Evolutionary conservation across 1,140 invertebrate genomes (phyloP).

Genomic region (Lepidostoma basale): DNA sequence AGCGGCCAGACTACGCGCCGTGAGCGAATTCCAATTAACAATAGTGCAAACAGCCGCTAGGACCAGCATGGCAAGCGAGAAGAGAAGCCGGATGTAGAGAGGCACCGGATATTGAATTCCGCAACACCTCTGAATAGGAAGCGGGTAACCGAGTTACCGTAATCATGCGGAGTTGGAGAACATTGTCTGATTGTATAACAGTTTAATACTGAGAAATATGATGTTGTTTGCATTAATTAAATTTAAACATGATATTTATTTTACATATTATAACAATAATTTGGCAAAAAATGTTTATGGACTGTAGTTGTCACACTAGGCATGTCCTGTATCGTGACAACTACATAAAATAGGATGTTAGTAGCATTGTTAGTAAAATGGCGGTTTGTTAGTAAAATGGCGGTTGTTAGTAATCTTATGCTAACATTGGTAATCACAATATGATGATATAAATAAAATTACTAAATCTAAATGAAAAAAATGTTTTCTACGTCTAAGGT

Average conservation of each 20-base stretch:
- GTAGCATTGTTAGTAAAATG: no score
- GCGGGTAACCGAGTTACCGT: slow-evolving; percentile 41
- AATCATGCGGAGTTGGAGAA: not conserved
- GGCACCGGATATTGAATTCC: slow-evolving; percentile 44
- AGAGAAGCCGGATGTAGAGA: not conserved
- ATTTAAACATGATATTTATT: not conserved
- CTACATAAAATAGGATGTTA: no score
- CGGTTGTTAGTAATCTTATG: no score
- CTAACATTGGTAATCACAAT: no score
- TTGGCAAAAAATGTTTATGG: no score
- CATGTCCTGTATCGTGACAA: no score
- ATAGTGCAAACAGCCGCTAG: slow-evolving; percentile 12
- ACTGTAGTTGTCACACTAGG: no score
- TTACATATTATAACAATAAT: no score
- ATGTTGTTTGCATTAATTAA: not conserved
- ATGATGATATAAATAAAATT: no score
- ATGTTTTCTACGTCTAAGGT: no score
- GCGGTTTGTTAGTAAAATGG: no score
- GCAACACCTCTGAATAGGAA: slow-evolving; percentile 33
- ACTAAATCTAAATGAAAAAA: no score
- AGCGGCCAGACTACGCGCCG: not conserved
- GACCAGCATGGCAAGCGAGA: not conserved
- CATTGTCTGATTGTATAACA: not conserved
- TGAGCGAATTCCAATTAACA: slow-evolving; percentile 17
- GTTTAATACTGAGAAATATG: not conserved